Evolutionary conservation across 2,113 vertebrate genomes (phyloP).

Genomic region (Heterochromis multidens): DNA sequence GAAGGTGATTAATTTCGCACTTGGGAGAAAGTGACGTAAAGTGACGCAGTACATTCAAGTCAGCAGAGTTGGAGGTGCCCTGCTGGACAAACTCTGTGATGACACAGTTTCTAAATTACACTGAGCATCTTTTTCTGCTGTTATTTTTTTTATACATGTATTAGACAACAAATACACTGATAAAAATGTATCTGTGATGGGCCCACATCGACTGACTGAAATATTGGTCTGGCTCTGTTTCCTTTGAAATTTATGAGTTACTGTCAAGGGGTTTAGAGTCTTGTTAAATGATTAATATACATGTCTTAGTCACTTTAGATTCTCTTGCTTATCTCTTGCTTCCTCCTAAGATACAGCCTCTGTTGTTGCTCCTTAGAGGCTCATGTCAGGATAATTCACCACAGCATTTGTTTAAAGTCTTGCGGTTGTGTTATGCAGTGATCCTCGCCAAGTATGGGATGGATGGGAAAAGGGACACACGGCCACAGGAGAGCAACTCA

Average conservation of each 20-base stretch:
- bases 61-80: rapidly evolving
- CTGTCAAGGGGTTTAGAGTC: neutral
- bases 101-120: neutral
- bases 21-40: neutral
- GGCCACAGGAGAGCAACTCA: conserved; percentile 78
- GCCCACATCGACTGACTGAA: neutral
- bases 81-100: neutral
- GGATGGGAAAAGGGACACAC: conserved; percentile 87
- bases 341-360: neutral
- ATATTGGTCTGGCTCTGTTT: neutral
- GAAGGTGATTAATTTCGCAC: neutral
- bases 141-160: too few species aligned
- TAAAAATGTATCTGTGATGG: neutral
- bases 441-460: conserved; percentile 92
- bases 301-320: neutral
- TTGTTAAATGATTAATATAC: neutral
- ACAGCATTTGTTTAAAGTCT: neutral
- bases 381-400: neutral
- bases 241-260: conserved; percentile 3
- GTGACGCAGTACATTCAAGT: neutral
- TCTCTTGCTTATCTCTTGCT: neutral
- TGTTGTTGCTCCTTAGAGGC: neutral
- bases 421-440: conserved; percentile 69
- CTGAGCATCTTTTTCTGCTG: neutral
- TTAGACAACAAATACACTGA: neutral